These are phyloP conservation scores for Polypedilum vanderplanki DNA, from an alignment of 1,140 invertebrate genomes.

Conservation along the genomic window DNA sequence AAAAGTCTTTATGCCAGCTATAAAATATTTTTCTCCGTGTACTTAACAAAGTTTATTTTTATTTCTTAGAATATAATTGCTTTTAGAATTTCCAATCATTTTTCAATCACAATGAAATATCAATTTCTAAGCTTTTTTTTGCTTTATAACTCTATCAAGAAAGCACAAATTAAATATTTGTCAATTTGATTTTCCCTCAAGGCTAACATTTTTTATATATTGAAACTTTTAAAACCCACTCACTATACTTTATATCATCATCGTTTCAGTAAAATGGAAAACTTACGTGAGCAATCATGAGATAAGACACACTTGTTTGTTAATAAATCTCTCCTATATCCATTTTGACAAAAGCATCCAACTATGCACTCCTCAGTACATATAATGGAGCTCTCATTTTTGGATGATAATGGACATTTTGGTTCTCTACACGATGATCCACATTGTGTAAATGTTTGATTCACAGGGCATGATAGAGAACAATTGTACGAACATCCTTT, in stretches of 20 bases:
- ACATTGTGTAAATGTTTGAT: neutral
- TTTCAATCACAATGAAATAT: too few species aligned
- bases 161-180: too few species aligned
- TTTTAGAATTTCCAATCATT: too few species aligned
- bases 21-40: too few species aligned
- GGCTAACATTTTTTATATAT: too few species aligned
- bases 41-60: too few species aligned
- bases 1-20: too few species aligned
- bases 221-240: neutral
- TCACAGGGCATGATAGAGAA: neutral
- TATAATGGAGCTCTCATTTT: neutral
- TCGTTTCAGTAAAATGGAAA: neutral
- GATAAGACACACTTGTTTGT: neutral
- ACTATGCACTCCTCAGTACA: neutral
- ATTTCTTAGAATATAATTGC: too few species aligned
- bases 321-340: neutral
- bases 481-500: neutral
- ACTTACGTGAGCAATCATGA: neutral
- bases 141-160: too few species aligned
- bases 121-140: too few species aligned
- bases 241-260: too few species aligned
- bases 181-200: too few species aligned
- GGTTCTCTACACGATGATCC: slow-evolving; percentile 1
- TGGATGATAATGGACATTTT: neutral
- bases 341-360: neutral